Conservation (phyloP, 2,113 vertebrate species). For the Cavia aperea region DNA sequence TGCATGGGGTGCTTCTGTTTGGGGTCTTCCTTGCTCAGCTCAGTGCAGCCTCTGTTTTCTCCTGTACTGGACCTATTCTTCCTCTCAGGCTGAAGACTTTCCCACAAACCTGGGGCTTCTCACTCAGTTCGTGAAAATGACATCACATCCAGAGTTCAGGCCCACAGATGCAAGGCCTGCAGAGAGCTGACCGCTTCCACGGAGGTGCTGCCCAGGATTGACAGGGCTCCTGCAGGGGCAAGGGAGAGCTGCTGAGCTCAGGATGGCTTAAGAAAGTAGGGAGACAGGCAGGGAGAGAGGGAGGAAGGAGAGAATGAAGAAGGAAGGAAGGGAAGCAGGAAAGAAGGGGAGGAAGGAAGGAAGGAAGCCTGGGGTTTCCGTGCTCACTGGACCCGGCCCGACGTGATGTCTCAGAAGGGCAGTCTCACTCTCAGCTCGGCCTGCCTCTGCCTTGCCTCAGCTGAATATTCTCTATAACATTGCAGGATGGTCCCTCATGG, state of each 20-base stretch:
- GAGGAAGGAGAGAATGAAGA: background rate
- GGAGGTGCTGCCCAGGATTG: background rate
- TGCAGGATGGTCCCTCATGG: background rate
- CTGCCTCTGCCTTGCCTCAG: background rate
- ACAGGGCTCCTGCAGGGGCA: background rate
- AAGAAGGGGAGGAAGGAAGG: background rate
- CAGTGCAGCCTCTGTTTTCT: rapidly evolving
- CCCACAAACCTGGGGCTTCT: background rate
- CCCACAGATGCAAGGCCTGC: background rate
- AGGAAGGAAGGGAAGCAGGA: background rate
- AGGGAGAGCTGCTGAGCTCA: background rate
- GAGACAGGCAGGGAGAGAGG: too few relatives aligned
- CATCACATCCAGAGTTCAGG: background rate
- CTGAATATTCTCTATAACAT: background rate
- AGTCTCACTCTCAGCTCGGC: background rate
- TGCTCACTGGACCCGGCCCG: background rate
- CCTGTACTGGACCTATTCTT: background rate
- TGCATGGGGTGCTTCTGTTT: rapidly evolving
- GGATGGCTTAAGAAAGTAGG: background rate
- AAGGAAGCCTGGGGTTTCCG: background rate
- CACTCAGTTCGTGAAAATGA: background rate
- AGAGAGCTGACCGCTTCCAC: background rate
- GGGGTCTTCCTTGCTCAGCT: rapidly evolving
- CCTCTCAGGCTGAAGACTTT: background rate
- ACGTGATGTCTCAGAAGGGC: background rate